These are phyloP conservation scores for Nemotelus pantherinus DNA, from an alignment of 2,888 invertebrate genomes.

Conservation along the genomic window DNA sequence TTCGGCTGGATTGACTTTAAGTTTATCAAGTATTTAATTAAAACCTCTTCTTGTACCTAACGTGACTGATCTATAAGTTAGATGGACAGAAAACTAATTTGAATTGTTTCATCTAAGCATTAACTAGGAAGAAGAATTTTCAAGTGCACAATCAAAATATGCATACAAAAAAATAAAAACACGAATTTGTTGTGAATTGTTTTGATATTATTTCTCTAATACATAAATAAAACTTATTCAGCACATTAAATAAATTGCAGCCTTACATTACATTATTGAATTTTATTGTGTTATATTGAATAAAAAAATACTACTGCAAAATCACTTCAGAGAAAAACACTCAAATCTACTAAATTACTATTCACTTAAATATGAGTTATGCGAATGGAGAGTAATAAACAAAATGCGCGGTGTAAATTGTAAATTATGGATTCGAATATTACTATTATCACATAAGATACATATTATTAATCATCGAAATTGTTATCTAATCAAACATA, in stretches of 20 bases:
- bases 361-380: not conserved
- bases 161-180: too few species aligned
- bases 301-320: slow-evolving; percentile 21
- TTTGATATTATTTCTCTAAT: not conserved
- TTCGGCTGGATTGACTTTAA: too few species aligned
- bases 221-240: not conserved
- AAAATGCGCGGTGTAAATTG: not conserved
- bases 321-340: slow-evolving; percentile 32
- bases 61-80: too few species aligned
- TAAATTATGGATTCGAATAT: not conserved
- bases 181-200: too few species aligned
- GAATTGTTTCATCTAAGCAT: too few species aligned
- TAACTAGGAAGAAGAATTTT: too few species aligned
- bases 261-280: slow-evolving; percentile 9
- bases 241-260: slow-evolving; percentile 30
- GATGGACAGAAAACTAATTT: too few species aligned
- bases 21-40: too few species aligned
- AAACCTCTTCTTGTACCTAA: too few species aligned
- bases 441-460: slow-evolving; percentile 39
- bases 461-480: slow-evolving; percentile 18
- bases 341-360: slow-evolving; percentile 20
- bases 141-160: too few species aligned
- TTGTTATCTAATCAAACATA: not conserved
- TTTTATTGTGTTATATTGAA: slow-evolving; percentile 3
- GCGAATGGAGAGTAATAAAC: not conserved